Evolutionary conservation across 2,888 invertebrate genomes (phyloP), one percentile per base, ranked within the genome.

Genomic region (Tetranychus truncatus): DNA sequence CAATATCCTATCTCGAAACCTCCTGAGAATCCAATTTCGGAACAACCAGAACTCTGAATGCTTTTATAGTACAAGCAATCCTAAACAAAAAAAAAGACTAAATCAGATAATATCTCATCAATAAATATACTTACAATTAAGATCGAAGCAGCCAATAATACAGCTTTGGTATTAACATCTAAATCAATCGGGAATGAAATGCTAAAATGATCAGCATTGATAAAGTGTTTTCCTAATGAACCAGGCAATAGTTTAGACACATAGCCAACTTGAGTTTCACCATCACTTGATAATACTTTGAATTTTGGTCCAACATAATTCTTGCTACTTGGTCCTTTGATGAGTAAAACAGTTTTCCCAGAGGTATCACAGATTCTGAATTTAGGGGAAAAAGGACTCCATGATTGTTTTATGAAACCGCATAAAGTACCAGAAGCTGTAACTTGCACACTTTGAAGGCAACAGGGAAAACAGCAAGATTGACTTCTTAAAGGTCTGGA

Each of bases 241-340:
- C 93, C 93, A 0, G 90, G 87, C 93, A 93, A 94, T 81, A 91
- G 89, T 82, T 94, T 94, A 0, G 90, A 89, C 79, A 95, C 93
- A 82, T 88, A 88, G 1, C 95, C 95, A 76, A 95, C 89, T 83
- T 89, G 87, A 0, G 86, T 87, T 76, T 87, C 86, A 5, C 89
- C 91, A 81, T 92, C 91, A 6, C 6, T 11, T n/a, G 77, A 75
- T 8, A 78, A 15, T 4, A 79, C 75, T 84, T 91, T 85, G 81
- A 93, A 94, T 81, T 90, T 89, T 0, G 92, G 89, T 81, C 90
- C 89, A 76, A 90, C 84, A 69, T 88, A 88, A 83, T 87, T 89
- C 0, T 89, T 89, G 81, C 90, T 91, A 73, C 89, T 81, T 0
- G 92, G 92, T 0, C 92, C 92, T 82, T 90, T 88, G 80, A 94